Conservation (phyloP, 2,113 vertebrate genomes). For the Philantomba maxwellii region DNA sequence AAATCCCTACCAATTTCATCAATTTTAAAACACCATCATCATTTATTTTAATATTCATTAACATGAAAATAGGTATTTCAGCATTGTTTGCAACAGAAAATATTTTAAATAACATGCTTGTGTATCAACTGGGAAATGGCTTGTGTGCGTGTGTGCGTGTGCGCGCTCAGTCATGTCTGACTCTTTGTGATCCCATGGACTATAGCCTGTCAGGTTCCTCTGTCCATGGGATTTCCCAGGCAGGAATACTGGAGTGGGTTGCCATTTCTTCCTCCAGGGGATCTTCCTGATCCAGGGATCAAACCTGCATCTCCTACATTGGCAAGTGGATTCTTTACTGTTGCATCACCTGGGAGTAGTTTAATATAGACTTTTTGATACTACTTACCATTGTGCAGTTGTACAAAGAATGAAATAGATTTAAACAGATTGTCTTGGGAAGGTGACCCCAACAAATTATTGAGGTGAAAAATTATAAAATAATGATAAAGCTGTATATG, state of each 20-base stretch:
- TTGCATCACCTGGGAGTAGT: background rate
- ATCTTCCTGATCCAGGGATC: background rate
- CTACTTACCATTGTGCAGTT: background rate
- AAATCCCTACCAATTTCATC: background rate
- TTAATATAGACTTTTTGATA: background rate
- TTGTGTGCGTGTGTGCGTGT: background rate
- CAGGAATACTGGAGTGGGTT: background rate
- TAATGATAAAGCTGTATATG: background rate
- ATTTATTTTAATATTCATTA: background rate
- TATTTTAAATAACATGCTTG: background rate
- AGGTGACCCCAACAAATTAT: background rate
- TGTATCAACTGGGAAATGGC: background rate
- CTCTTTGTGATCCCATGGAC: background rate
- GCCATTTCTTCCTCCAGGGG: background rate
- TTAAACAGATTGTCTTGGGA: background rate
- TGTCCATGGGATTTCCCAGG: background rate
- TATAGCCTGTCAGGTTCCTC: background rate
- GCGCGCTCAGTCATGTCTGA: background rate
- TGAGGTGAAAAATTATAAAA: background rate
- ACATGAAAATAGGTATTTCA: background rate
- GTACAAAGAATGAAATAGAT: background rate
- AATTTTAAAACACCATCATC: background rate
- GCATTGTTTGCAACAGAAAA: background rate
- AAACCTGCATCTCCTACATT: background rate
- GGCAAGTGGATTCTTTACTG: background rate